Conservation (phyloP, 1,140 invertebrate genomes). For the Anastrepha obliqua region DNA sequence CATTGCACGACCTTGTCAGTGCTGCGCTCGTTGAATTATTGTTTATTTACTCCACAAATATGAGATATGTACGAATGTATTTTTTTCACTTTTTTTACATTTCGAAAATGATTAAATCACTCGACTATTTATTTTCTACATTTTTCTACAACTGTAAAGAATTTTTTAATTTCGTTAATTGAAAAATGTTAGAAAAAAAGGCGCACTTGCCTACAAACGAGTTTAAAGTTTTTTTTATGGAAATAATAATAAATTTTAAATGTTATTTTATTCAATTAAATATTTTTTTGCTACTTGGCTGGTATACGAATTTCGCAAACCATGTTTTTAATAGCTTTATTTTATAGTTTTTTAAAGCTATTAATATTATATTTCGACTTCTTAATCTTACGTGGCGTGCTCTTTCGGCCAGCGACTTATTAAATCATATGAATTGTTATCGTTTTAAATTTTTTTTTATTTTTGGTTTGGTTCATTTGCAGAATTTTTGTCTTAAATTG, state of each 20-base stretch:
- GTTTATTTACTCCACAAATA: slow-evolving; percentile 31
- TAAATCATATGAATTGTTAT: no score
- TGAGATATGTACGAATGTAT: not conserved
- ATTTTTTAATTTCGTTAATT: slow-evolving; percentile 51
- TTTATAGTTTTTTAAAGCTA: not conserved
- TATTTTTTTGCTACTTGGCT: not conserved
- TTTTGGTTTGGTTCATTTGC: no score
- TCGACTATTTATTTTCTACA: slow-evolving; percentile 8
- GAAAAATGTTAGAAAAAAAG: slow-evolving; percentile 3
- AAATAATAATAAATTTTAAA: not conserved
- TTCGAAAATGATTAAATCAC: slow-evolving; percentile 46
- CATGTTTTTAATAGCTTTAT: not conserved
- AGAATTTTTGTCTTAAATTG: no score
- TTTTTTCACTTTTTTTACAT: not conserved
- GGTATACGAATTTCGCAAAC: not conserved
- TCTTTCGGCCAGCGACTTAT: no score
- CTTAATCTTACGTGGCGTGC: no score
- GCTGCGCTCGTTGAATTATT: slow-evolving; percentile 15
- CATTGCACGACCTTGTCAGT: slow-evolving; percentile 33
- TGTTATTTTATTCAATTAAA: not conserved
- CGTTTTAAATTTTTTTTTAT: no score
- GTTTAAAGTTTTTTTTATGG: not conserved
- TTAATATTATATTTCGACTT: no score
- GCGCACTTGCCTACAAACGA: not conserved
- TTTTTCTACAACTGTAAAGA: slow-evolving; percentile 26